Evolutionary conservation across 2,797 vertebrate species (phyloP).

Genomic region (Melanotaenia pygmaea): DNA sequence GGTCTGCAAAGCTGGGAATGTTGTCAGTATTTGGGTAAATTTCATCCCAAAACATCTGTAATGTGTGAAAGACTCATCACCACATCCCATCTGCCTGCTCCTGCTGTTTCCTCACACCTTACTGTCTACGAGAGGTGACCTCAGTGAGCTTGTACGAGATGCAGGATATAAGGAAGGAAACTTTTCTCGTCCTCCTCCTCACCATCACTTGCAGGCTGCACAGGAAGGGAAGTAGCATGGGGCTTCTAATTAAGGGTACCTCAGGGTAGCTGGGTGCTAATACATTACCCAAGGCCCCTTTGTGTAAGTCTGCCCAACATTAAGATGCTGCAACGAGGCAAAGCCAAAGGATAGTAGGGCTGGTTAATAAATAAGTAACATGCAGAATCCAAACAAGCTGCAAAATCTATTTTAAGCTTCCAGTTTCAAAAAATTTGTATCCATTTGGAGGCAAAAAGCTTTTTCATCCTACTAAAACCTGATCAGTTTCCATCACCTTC

Average conservation of each 20-base stretch:
- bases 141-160: neutral
- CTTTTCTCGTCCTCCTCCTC: slow-evolving; percentile 25
- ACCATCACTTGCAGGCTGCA: slow-evolving; percentile 14
- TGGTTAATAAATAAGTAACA: slow-evolving; percentile 1
- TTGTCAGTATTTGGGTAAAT: neutral
- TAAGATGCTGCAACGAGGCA: slow-evolving; percentile 16
- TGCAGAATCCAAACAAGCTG: neutral
- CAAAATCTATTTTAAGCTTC: too few relatives aligned
- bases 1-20: slow-evolving; percentile 3
- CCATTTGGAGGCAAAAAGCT: slow-evolving; percentile 13
- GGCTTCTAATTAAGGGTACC: slow-evolving; percentile 69
- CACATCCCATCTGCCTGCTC: neutral
- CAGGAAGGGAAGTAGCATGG: slow-evolving; percentile 46
- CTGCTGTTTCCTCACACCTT: neutral
- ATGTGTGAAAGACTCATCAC: slow-evolving; percentile 22
- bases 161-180: slow-evolving; percentile 16
- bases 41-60: slow-evolving; percentile 10
- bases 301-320: slow-evolving; percentile 31
- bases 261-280: slow-evolving; percentile 38
- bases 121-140: too few relatives aligned
- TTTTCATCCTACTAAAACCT: slow-evolving; percentile 18
- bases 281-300: slow-evolving; percentile 31
- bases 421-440: slow-evolving; percentile 25
- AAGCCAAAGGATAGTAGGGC: neutral
- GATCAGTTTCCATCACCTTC: slow-evolving; percentile 30